phyloP scores from a whole-genome alignment of 2,113 vertebrate species.

The Odontesthes bonariensis region DNA sequence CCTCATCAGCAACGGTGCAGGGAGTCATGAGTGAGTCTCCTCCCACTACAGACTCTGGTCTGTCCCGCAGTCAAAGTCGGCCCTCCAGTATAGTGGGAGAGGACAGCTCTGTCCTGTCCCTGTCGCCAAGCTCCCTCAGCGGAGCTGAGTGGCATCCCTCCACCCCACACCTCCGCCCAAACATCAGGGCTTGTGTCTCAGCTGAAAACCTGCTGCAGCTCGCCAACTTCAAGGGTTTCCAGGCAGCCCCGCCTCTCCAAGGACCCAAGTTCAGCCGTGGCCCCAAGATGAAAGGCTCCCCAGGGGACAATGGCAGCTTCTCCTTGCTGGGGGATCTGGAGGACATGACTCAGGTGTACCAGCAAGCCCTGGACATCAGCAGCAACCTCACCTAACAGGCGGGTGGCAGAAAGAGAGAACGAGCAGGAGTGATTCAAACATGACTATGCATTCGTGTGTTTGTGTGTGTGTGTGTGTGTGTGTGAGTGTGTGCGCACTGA shows the following conservation, averaged over 20 bases:
- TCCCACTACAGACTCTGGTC: slow-evolving; percentile 80
- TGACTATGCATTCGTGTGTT: slow-evolving; percentile 14
- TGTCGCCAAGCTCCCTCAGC: slow-evolving; percentile 83
- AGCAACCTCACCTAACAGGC: slow-evolving; percentile 85
- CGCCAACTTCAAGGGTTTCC: slow-evolving; percentile 86
- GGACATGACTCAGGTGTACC: slow-evolving; percentile 98
- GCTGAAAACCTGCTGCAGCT: slow-evolving; percentile 96
- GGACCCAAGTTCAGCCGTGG: slow-evolving; percentile 86
- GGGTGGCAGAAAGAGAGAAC: slow-evolving; percentile 53
- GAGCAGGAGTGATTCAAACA: slow-evolving; percentile 35
- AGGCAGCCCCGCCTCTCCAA: slow-evolving; percentile 85
- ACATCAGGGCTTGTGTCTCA: slow-evolving; percentile 93
- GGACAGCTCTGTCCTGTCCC: slow-evolving; percentile 88
- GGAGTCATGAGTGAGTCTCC: slow-evolving; percentile 73
- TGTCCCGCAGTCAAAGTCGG: slow-evolving; percentile 93
- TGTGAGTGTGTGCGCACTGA: slow-evolving; percentile 43
- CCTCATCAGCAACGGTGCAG: slow-evolving; percentile 61
- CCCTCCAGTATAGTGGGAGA: slow-evolving; percentile 92
- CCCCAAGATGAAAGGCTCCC: slow-evolving; percentile 81
- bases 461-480: slow-evolving; percentile 16
- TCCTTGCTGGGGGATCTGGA: slow-evolving; percentile 96
- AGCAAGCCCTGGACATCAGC: slow-evolving; percentile 97
- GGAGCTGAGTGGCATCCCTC: slow-evolving; percentile 87
- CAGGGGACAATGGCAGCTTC: slow-evolving; percentile 94
- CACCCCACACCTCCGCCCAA: slow-evolving; percentile 78